These are phyloP conservation scores for Colletes gigas DNA, from an alignment of 1,140 invertebrate species.

Conservation along the genomic window DNA sequence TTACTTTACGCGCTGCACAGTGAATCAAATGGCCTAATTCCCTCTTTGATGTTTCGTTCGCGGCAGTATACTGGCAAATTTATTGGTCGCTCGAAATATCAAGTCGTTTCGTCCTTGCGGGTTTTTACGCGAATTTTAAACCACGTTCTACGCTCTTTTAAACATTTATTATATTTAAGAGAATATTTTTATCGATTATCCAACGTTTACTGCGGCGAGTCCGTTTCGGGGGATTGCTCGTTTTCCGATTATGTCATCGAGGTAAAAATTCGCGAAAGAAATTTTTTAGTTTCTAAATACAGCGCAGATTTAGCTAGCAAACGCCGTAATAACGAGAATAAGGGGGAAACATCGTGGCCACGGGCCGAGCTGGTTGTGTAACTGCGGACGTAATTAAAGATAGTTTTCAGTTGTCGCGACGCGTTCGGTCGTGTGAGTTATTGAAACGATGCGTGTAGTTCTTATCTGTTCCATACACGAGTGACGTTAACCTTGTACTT, in stretches of 20 bases:
- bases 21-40: slow-evolving; percentile 20
- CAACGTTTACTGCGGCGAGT: too few relatives aligned
- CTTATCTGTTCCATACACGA: slow-evolving; percentile 22
- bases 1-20: slow-evolving; percentile 8
- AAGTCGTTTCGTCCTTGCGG: background rate
- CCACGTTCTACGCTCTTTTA: too few relatives aligned
- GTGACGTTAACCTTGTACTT: slow-evolving; percentile 42
- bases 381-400: slow-evolving; percentile 25
- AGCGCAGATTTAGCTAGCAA: too few relatives aligned
- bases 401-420: background rate
- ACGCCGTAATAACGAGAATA: background rate
- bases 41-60: background rate
- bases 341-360: background rate
- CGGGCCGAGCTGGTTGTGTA: background rate
- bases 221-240: too few relatives aligned
- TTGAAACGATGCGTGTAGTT: background rate
- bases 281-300: background rate
- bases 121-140: background rate
- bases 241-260: too few relatives aligned
- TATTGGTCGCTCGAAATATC: background rate
- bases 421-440: background rate
- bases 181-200: too few relatives aligned
- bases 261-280: too few relatives aligned
- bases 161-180: too few relatives aligned
- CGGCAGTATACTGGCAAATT: background rate